A percentile compares a stretch with the other conserved stretches of the same genome.
These are phyloP conservation scores for Popillia japonica DNA, from an alignment of 1,140 invertebrate genomes.

Conservation along the genomic window DNA sequence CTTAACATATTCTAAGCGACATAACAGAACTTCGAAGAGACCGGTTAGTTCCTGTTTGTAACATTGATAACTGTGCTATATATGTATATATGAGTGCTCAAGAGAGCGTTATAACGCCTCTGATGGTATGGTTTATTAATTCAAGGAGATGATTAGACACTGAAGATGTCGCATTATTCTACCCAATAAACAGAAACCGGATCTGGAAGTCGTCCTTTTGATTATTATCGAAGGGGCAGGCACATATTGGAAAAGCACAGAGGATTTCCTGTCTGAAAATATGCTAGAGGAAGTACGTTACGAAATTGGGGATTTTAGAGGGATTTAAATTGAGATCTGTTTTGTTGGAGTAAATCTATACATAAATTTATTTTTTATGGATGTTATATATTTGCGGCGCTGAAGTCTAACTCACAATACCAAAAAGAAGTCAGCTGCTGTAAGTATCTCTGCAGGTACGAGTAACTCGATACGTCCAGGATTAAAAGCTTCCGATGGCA, in stretches of 20 bases:
- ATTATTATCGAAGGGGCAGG: not conserved
- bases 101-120: not conserved
- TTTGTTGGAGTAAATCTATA: too few species aligned
- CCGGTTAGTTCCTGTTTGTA: not conserved
- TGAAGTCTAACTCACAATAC: too few species aligned
- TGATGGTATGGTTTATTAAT: not conserved
- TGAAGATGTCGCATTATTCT: conserved; percentile 21
- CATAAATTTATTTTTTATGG: too few species aligned
- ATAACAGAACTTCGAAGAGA: conserved; percentile 25
- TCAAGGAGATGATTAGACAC: not conserved
- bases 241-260: too few species aligned
- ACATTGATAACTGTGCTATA: not conserved
- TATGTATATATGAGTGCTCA: not conserved
- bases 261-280: too few species aligned
- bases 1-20: conserved; percentile 3
- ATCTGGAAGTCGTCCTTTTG: not conserved
- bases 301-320: too few species aligned
- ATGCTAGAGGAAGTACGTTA: too few species aligned
- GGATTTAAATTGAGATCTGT: too few species aligned
- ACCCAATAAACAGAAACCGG: not conserved
- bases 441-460: not conserved
- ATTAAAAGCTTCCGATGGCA: not conserved
- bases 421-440: too few species aligned
- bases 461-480: not conserved
- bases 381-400: too few species aligned